Evolutionary conservation across 2,797 vertebrate species (phyloP).

Genomic region (Morelia viridis): DNA sequence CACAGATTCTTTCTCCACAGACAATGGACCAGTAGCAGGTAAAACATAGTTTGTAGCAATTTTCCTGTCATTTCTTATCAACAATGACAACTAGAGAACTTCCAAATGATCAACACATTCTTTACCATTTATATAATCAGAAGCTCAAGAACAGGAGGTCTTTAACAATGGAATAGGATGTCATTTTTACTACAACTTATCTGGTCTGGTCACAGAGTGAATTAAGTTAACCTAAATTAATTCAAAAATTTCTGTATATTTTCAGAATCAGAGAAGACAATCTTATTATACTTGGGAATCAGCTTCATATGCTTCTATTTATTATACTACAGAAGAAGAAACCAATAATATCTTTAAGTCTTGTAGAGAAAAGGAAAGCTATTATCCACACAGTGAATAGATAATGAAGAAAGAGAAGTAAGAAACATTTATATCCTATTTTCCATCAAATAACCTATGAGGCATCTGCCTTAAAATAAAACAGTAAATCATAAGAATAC

Average conservation of each 20-base stretch:
- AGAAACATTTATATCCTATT: not conserved
- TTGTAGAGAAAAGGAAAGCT: not conserved
- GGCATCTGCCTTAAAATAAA: not conserved
- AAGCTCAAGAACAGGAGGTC: not conserved
- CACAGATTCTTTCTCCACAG: not conserved
- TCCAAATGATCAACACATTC: not conserved
- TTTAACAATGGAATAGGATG: not conserved
- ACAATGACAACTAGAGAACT: not conserved
- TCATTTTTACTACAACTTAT: not conserved
- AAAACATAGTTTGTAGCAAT: not conserved
- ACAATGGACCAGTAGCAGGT: not conserved
- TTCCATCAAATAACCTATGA: not conserved
- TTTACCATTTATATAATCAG: not conserved
- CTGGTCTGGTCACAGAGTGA: not conserved
- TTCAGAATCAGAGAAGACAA: not conserved
- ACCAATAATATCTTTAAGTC: not conserved
- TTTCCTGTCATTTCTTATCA: not conserved
- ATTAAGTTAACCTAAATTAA: not conserved
- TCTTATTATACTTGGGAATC: constrained; percentile 1
- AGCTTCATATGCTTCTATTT: not conserved
- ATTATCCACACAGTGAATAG: not conserved
- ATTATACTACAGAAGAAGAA: not conserved
- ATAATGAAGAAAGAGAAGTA: not conserved
- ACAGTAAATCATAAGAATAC: not conserved
- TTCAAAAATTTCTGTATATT: not conserved